Conservation (phyloP, 2,797 vertebrate species). For the Atherinosoma microstoma region DNA sequence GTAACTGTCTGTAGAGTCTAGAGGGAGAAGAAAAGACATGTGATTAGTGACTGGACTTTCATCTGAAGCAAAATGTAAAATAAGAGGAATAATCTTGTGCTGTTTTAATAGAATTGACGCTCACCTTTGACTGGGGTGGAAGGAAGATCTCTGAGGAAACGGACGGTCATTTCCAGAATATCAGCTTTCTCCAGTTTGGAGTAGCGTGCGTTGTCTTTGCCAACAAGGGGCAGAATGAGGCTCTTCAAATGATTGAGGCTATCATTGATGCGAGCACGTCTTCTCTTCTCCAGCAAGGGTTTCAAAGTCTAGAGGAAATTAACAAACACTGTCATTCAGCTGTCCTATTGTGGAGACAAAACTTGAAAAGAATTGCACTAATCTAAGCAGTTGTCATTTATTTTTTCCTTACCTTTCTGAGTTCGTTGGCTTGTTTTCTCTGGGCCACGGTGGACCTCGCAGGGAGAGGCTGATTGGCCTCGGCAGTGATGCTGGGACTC, state of each 20-base stretch:
- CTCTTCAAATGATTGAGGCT: conserved; percentile 88
- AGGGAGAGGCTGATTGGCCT: conserved; percentile 60
- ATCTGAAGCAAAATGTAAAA: fast-evolving
- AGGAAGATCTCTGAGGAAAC: conserved; percentile 87
- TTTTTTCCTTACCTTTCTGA: conserved; percentile 87
- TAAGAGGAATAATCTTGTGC: neutral
- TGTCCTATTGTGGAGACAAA: neutral
- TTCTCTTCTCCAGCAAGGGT: conserved; percentile 85
- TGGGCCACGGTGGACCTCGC: conserved; percentile 82
- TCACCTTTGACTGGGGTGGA: conserved; percentile 77
- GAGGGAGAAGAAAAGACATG: conserved; percentile 12
- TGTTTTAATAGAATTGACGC: conserved; percentile 11
- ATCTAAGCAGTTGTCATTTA: neutral
- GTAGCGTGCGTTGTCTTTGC: conserved; percentile 86
- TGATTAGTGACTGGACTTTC: conserved; percentile 35
- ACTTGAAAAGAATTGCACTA: neutral
- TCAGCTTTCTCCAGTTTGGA: conserved; percentile 92
- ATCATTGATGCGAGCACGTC: conserved; percentile 90
- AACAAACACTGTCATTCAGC: conserved; percentile 27
- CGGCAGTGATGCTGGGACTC: conserved; percentile 76
- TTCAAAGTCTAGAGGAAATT: conserved; percentile 82
- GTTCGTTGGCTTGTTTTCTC: conserved; percentile 84
- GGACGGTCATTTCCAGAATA: conserved; percentile 91
- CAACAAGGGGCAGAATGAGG: conserved; percentile 88
- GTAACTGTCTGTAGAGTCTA: conserved; percentile 80